Evolutionary conservation across 1,140 invertebrate genomes (phyloP).

Genomic region (Danaus plexippus): DNA sequence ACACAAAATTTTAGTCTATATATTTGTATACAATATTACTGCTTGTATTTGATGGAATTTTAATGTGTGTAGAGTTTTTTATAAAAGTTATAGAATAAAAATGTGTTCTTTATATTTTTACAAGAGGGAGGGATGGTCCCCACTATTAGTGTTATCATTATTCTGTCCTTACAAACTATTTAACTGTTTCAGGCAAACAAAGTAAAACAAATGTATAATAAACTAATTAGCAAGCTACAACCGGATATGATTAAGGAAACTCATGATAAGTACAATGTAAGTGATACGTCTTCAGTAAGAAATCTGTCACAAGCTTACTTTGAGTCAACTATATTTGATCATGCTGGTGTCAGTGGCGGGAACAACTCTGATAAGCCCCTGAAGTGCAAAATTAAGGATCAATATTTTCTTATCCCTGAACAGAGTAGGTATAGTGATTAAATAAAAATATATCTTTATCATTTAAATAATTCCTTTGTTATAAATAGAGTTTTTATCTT

Average conservation of each 20-base stretch:
- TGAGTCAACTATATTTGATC: constrained; percentile 41
- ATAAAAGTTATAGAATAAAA: no score
- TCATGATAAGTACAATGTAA: constrained; percentile 25
- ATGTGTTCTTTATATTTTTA: no score
- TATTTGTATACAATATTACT: no score
- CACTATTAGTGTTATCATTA: not conserved
- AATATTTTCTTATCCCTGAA: constrained; percentile 50
- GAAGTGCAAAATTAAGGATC: constrained; percentile 40
- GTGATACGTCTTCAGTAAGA: constrained; percentile 30
- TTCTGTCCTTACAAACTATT: constrained; percentile 1
- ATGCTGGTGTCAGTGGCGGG: constrained; percentile 39
- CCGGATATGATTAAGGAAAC: constrained; percentile 20
- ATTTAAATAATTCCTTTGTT: constrained; percentile 4
- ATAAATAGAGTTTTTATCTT: not conserved
- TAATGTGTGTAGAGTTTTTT: no score
- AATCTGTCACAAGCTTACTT: constrained; percentile 40
- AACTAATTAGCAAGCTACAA: constrained; percentile 28
- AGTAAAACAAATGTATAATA: constrained; percentile 34
- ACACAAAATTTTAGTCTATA: no score
- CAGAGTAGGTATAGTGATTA: constrained; percentile 36
- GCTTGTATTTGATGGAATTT: no score
- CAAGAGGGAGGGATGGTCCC: not conserved
- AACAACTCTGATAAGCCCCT: constrained; percentile 43
- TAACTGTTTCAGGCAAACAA: constrained; percentile 32
- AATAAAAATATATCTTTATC: not conserved